Base-by-base conservation (phyloP, 2,113 vertebrate species). In the Spilogale gracilis region DNA sequence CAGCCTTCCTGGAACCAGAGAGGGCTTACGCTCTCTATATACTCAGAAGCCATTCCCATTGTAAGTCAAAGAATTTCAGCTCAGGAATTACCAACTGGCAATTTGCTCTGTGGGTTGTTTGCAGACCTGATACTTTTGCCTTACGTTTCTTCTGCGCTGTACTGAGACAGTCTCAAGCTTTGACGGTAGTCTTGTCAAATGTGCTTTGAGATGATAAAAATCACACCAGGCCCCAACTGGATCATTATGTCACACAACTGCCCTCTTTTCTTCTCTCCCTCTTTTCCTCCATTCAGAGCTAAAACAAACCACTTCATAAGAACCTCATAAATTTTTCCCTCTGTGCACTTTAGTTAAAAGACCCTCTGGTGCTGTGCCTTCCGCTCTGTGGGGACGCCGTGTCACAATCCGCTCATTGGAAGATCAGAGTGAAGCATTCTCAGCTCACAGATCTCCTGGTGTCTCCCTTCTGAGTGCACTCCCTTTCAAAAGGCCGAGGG, bases 291-390 rank as follows among this genome's bases (percentile, higher is more conserved):
- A 98, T 98, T 99, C 98, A 97, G 97, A 98, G 94, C 95, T 98
- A 90, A 99, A 98, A 98, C 97, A 98, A 98, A 98, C 89, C 96
- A 98, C 97, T 98, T 98, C 98, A 97, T 97, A 98, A 98, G 97
- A 98, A 97, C 93, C 96, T 98, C 27, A 0, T 96, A 92, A 94
- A 79, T 97, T 98, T 98, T 98, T 98, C 85, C 87, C 95, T 98
- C 87, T 96, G 95, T 94, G 90, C 95, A 1, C 73, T 95, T 98
- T 95, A 98, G 94, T 98, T 98, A 98, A 98, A 98, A 98, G 96
- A 89, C 94, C 73, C 92, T 98, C 96, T 95, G 96, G 87, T 52
- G 95, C 65, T 81, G 80, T 96, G 88, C 97, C 83, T 80, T 96
- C 43, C 23, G 74, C 98, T 98, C 98, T 96, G 97, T 95, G 96